phyloP scores from a whole-genome alignment of 2,888 invertebrate species.

The Dynastes hyllus region DNA sequence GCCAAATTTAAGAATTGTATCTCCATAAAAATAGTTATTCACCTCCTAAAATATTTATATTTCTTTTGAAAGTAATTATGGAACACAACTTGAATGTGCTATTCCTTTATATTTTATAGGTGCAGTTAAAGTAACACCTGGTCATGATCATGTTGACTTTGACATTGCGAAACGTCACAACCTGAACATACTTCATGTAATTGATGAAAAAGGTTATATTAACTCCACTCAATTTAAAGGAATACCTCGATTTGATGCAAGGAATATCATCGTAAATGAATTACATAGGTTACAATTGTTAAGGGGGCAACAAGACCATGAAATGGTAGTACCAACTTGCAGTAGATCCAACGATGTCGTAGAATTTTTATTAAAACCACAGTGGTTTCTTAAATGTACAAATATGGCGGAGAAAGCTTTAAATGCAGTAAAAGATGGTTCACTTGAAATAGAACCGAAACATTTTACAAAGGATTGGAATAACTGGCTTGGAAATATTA shows the following conservation, averaged over 20 bases:
- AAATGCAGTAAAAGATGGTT: slow-evolving; percentile 84
- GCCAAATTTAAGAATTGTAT: too few species aligned
- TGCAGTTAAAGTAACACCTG: slow-evolving; percentile 99
- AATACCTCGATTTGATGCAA: slow-evolving; percentile 92
- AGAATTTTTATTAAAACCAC: slow-evolving; percentile 96
- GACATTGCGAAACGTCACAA: slow-evolving; percentile 94
- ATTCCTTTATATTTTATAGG: slow-evolving; percentile 73
- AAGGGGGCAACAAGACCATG: slow-evolving; percentile 80
- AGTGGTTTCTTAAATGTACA: slow-evolving; percentile 96
- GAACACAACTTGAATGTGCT: background rate
- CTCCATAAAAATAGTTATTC: too few species aligned
- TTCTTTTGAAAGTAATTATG: background rate
- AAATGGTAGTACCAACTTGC: slow-evolving; percentile 97
- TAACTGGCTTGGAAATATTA: slow-evolving; percentile 95
- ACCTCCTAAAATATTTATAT: too few species aligned
- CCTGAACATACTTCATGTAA: slow-evolving; percentile 89
- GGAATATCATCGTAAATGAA: slow-evolving; percentile 85
- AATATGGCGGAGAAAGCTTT: slow-evolving; percentile 93
- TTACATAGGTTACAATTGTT: slow-evolving; percentile 78
- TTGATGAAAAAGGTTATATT: slow-evolving; percentile 93
- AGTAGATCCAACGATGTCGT: slow-evolving; percentile 98
- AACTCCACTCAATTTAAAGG: slow-evolving; percentile 85
- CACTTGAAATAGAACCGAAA: slow-evolving; percentile 88
- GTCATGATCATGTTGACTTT: slow-evolving; percentile 98
- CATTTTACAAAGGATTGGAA: slow-evolving; percentile 95